phyloP scores from a whole-genome alignment of 2,888 invertebrate species.

The Ophraella communa region DNA sequence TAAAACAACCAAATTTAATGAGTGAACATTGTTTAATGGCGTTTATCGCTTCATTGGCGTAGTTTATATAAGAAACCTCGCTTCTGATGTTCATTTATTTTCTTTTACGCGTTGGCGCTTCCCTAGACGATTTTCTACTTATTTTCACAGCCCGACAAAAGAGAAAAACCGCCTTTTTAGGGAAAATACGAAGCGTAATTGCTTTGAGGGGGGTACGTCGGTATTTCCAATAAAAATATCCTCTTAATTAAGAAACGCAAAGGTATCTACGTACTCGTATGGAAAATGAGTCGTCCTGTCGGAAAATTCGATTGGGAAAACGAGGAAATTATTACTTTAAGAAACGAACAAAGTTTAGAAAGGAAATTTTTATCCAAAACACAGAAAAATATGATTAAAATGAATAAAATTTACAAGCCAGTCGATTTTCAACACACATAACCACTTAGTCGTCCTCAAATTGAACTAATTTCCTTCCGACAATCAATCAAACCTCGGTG shows the following conservation, averaged over 20 bases:
- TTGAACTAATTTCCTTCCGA: conserved; percentile 50
- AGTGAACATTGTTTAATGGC: too few relatives aligned
- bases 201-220: conserved; percentile 30
- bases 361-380: not conserved
- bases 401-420: too few relatives aligned
- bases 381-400: too few relatives aligned
- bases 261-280: conserved; percentile 12
- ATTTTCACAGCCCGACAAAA: conserved; percentile 33
- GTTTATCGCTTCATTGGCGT: too few relatives aligned
- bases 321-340: too few relatives aligned
- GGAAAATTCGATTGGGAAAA: not conserved
- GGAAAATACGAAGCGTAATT: conserved; percentile 37
- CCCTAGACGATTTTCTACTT: conserved; percentile 34
- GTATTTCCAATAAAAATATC: conserved; percentile 38
- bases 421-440: not conserved
- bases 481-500: conserved; percentile 55
- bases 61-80: conserved; percentile 16
- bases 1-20: not conserved
- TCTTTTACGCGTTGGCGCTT: conserved; percentile 32
- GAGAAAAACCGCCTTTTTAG: too few relatives aligned
- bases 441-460: conserved; percentile 35
- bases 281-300: conserved; percentile 20
- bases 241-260: conserved; percentile 33
- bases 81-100: conserved; percentile 20
- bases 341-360: too few relatives aligned